These are phyloP conservation scores for Cossypha dichroa DNA, from an alignment of 2,797 vertebrate genomes.

Conservation along the genomic window DNA sequence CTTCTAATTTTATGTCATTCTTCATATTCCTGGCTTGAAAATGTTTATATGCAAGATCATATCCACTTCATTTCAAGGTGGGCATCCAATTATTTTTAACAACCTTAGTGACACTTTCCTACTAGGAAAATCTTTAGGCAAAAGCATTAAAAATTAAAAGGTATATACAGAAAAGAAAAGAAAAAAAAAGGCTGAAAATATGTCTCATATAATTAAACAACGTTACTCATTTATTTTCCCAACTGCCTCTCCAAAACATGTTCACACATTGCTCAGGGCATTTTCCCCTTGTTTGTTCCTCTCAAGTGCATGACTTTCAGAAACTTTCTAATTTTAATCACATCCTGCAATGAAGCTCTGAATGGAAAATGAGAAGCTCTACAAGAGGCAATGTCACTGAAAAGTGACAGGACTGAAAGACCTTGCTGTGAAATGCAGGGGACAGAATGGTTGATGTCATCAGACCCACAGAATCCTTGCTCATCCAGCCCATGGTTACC, in stretches of 20 bases:
- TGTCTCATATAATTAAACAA: background rate
- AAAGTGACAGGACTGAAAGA: background rate
- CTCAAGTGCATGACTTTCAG: background rate
- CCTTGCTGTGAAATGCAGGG: background rate
- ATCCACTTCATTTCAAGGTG: background rate
- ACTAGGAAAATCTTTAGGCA: background rate
- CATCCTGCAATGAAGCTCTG: background rate
- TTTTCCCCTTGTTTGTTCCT: background rate
- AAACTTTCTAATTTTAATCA: slow-evolving; percentile 18
- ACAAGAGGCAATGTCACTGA: background rate
- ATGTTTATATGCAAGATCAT: background rate
- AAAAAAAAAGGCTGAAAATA: background rate
- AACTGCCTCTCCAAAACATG: background rate
- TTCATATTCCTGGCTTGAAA: background rate
- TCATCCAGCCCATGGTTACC: background rate
- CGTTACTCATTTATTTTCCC: background rate
- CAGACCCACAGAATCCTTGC: background rate
- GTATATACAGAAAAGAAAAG: background rate
- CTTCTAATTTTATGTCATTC: background rate
- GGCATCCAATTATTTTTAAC: background rate
- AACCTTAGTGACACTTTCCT: background rate
- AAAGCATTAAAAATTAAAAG: background rate
- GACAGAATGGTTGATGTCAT: background rate
- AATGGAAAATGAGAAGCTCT: slow-evolving; percentile 11
- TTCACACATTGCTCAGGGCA: background rate